Percentiles rank a stretch among this genome's conserved stretches.
phyloP scores from a whole-genome alignment of 2,797 vertebrate genomes.

The Sebastes cheni region DNA sequence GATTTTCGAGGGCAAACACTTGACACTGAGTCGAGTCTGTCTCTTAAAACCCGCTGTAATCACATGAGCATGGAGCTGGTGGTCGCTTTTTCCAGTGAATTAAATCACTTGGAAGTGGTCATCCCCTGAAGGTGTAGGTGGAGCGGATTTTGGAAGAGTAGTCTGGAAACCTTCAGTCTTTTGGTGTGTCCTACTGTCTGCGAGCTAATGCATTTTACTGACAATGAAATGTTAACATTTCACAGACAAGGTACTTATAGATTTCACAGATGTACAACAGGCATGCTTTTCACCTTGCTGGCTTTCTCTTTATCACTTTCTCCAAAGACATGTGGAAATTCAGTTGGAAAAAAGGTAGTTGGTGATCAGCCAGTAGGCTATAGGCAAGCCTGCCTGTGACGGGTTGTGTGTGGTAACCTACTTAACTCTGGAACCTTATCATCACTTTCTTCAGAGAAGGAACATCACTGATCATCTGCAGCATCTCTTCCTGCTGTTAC shows the following conservation, averaged over 20 bases:
- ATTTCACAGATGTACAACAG: conserved; percentile 66
- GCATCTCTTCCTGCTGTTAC: conserved; percentile 58
- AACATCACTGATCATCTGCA: conserved; percentile 46
- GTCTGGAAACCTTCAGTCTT: conserved; percentile 49
- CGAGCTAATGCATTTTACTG: conserved; percentile 56
- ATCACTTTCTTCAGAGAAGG: conserved; percentile 32
- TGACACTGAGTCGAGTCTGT: conserved; percentile 24
- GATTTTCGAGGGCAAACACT: conserved; percentile 38
- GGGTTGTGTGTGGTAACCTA: conserved; percentile 45
- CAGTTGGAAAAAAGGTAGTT: conserved; percentile 45
- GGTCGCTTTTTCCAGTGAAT: conserved; percentile 49
- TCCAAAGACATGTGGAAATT: conserved; percentile 45
- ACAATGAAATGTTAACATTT: conserved; percentile 57
- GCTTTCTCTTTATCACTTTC: conserved; percentile 51
- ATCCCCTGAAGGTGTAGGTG: conserved; percentile 38
- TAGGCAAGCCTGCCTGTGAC: conserved; percentile 2
- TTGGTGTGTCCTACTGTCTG: conserved; percentile 46
- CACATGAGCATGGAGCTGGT: conserved; percentile 16
- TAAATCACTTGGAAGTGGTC: conserved; percentile 51
- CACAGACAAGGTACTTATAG: conserved; percentile 50
- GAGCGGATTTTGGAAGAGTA: conserved; percentile 27
- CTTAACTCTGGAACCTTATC: conserved; percentile 55
- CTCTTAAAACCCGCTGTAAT: conserved; percentile 20
- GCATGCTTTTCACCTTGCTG: conserved; percentile 37
- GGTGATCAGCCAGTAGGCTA: conserved; percentile 47